Conservation (phyloP, 2,113 vertebrate genomes). For the mouse (Mus musculus) region DNA sequence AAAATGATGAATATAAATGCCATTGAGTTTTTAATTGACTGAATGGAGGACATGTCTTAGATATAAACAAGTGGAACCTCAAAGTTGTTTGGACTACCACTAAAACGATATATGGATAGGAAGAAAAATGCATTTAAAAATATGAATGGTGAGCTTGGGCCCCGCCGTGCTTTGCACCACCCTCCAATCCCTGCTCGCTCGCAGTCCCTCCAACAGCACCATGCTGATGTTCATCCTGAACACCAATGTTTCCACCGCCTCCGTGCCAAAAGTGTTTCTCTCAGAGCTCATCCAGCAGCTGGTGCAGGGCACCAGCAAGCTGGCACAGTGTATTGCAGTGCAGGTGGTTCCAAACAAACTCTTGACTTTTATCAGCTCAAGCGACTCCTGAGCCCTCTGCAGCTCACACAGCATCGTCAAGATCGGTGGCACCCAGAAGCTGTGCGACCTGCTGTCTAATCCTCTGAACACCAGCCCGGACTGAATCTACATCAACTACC, state of each 20-base stretch:
- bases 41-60: not conserved
- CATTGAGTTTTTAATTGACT: not conserved
- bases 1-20: not conserved
- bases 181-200: rapidly evolving
- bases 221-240: slow-evolving; percentile 95
- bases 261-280: slow-evolving; percentile 89
- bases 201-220: not conserved
- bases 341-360: slow-evolving; percentile 93
- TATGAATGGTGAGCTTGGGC: not conserved
- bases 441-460: slow-evolving; percentile 85
- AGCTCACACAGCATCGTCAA: slow-evolving; percentile 96
- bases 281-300: slow-evolving; percentile 92
- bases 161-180: rapidly evolving
- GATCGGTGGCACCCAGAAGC: slow-evolving; percentile 92
- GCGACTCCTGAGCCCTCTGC: slow-evolving; percentile 94
- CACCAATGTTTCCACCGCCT: slow-evolving; percentile 93
- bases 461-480: too few relatives aligned
- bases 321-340: slow-evolving; percentile 95
- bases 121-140: slow-evolving; percentile 53
- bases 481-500: too few relatives aligned
- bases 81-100: not conserved
- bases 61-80: not conserved
- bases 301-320: slow-evolving; percentile 93
- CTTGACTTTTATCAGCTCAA: slow-evolving; percentile 95
- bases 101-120: slow-evolving; percentile 23